Conservation (phyloP, 2,888 invertebrate species). For the Drosophila paramelanica region DNA sequence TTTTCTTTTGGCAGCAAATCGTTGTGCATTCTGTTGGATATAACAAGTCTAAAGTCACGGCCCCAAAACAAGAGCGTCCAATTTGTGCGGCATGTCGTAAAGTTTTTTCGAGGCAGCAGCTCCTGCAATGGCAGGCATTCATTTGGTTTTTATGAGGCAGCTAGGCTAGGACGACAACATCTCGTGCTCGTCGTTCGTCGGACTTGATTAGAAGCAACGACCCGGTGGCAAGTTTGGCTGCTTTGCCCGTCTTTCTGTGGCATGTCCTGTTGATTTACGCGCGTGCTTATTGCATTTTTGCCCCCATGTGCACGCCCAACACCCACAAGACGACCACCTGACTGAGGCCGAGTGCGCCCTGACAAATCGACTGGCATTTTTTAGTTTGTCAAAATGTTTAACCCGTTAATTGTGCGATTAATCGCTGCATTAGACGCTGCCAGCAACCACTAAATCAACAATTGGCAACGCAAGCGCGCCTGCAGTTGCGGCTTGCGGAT, state of each 20-base stretch:
- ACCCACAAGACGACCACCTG: constrained; percentile 55
- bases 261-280: constrained; percentile 77
- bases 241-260: constrained; percentile 51
- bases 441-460: constrained; percentile 68
- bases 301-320: constrained; percentile 25
- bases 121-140: constrained; percentile 57
- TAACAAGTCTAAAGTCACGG: constrained; percentile 20
- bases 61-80: constrained; percentile 62
- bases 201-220: constrained; percentile 68
- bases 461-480: constrained; percentile 63
- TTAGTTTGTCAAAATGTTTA: constrained; percentile 73
- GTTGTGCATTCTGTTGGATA: constrained; percentile 2
- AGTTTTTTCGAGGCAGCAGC: constrained; percentile 63
- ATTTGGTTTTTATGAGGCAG: constrained; percentile 73
- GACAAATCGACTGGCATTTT: constrained; percentile 69
- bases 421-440: constrained; percentile 62
- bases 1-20: not conserved
- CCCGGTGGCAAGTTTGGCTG: constrained; percentile 49
- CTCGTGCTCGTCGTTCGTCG: constrained; percentile 27
- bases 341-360: constrained; percentile 16
- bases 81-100: constrained; percentile 80
- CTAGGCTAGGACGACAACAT: constrained; percentile 53
- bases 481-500: constrained; percentile 34
- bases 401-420: constrained; percentile 68
- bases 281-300: constrained; percentile 72